Base-by-base conservation (phyloP, 2,797 vertebrate genomes). In the Anguilla pacifica region DNA sequence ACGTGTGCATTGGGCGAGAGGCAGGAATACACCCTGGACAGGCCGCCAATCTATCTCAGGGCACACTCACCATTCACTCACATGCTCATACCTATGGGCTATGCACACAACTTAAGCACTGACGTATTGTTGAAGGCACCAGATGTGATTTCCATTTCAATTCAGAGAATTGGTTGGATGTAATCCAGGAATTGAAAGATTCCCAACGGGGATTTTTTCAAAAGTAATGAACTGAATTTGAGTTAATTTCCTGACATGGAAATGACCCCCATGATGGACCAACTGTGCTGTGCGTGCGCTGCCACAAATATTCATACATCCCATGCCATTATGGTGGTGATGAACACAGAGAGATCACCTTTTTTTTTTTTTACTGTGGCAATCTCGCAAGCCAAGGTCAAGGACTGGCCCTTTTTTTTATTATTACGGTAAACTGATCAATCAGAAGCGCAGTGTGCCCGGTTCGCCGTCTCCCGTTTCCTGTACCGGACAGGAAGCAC, bases 331-430 rank as follows among this genome's bases (percentile, higher is more conserved):
- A 64, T n/a, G n/a, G 55, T 1, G 55, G 15, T 19, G 55, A 53
- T 19, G 70, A 86, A 53, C 49, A 74, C 17, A 74, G 49, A 74
- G 85, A n/a, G 10, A 67, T 7, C 64, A 1, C n/a, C 64, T 0
- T 6, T 25, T 51, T 86, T 51, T 86, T 6, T 25, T 51, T 86
- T 53, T 28, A 74, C 64, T 74, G 67, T 72, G 64, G 85, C 61
- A 74, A 86, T 86, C 64, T 86, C 85, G 35, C 9, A 25, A 64
- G 46, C 10, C 46, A 86, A 86, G 85, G 85, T 86, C 85, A 86
- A 74, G 49, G 85, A 43, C 85, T 51, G 85, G 46, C n/a, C n/a
- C 74, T 19, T 86, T 57, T 57, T 57, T 57, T 57, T 67, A 1
- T 67, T 67, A n/a, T 67, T 67, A 49, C 39, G 15, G 64, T 49